Evolutionary conservation across 2,113 vertebrate genomes (phyloP), one percentile per base, ranked within the genome.

Genomic region (Sitta europaea): DNA sequence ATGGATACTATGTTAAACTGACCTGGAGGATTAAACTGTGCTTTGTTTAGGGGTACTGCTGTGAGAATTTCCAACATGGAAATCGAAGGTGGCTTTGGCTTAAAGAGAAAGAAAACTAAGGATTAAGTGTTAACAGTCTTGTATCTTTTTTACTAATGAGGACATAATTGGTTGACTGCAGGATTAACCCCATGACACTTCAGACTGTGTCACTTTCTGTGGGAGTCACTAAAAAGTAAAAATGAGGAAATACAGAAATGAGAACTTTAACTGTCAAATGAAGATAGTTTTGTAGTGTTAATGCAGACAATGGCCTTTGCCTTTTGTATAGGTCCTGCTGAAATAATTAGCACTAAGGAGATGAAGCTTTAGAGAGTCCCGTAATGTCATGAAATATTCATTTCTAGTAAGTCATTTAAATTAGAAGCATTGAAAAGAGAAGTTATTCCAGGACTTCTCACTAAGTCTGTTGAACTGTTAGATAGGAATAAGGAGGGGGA

Each of bases 321-420:
- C 74, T 90, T 91, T 83, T 7, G 3, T 76, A 66, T 20, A 66
- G 25, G 45, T 79, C 54, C 80, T 93, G 63, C 72, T 85, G 58
- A 95, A 94, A 70, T 94, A 96, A 96, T 90, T 88, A 88, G 35
- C 23, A 25, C 66, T 94, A 73, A 93, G 95, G 84, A 70, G 62
- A 92, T 0, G 12, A 91, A 90, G 22, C 57, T 76, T 89, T 95
- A 74, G 25, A 20, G 47, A 86, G 50, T 82, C 38, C 27, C 66
- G 48, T 73, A 83, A 91, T 43, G 35, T 43, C 29, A 73, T 88
- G 54, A 93, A 93, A 91, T 95, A 87, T 76, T 92, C 5, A 88
- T 91, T 96, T 90, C 47, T 66, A 88, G 50, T 66, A 90, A 93
- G 71, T 55, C 5, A 63, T 85, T 91, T 92, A 85, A 88, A 88